A percentile compares a stretch with the other conserved stretches of the same genome.
phyloP scores from a whole-genome alignment of 2,888 invertebrate genomes.

The Tipula helvola region DNA sequence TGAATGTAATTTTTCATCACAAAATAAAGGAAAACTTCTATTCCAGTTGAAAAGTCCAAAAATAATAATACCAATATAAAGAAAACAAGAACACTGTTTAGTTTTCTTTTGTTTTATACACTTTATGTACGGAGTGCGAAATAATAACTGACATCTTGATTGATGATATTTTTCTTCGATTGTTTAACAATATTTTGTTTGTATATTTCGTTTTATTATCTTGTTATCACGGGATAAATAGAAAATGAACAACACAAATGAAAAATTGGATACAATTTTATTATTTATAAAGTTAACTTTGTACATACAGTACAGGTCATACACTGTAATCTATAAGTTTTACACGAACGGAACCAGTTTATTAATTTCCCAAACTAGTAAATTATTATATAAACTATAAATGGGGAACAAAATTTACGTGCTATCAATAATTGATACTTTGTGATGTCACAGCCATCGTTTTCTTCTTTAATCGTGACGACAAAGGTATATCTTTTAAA shows the following conservation, averaged over 20 bases:
- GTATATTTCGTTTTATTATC: neutral
- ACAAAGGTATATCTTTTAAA: too few relatives aligned
- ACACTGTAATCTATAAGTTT: too few relatives aligned
- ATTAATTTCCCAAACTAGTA: too few relatives aligned
- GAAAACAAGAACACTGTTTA: neutral
- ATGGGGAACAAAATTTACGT: too few relatives aligned
- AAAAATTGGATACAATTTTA: neutral
- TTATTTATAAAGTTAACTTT: too few relatives aligned
- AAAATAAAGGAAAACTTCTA: neutral
- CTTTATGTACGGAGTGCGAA: neutral
- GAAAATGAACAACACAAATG: neutral
- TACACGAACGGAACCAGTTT: too few relatives aligned
- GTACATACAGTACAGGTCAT: too few relatives aligned
- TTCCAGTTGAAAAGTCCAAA: neutral
- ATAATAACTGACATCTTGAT: neutral
- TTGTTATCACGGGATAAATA: neutral
- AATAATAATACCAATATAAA: neutral
- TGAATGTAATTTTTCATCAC: neutral
- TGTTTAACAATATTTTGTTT: neutral
- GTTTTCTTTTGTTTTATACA: neutral
- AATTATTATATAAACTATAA: too few relatives aligned
- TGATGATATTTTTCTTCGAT: constrained; percentile 4
- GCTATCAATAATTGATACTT: too few relatives aligned
- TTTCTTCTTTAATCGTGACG: too few relatives aligned
- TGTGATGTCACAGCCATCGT: too few relatives aligned